These are phyloP conservation scores for Drosophila littoralis DNA, from an alignment of 1,140 invertebrate species.

Conservation along the genomic window DNA sequence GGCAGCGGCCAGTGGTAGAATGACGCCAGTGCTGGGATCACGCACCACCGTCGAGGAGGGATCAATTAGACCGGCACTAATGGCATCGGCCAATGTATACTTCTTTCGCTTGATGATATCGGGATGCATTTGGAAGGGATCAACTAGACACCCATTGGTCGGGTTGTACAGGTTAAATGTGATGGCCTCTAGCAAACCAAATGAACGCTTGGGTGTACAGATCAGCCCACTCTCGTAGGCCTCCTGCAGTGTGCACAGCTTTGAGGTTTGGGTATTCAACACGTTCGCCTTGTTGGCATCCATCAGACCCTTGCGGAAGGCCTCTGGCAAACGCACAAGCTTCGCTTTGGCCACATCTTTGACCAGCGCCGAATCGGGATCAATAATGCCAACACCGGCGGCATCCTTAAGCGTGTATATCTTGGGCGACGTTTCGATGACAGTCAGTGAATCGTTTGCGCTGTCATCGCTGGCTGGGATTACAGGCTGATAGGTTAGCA, in stretches of 20 bases:
- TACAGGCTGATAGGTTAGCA: constrained; percentile 90
- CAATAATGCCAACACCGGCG: constrained; percentile 91
- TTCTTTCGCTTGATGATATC: constrained; percentile 88
- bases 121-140: constrained; percentile 90
- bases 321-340: constrained; percentile 93
- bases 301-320: constrained; percentile 93
- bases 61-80: constrained; percentile 92
- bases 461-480: constrained; percentile 44
- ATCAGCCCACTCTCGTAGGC: constrained; percentile 92
- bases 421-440: constrained; percentile 83
- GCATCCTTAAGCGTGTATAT: constrained; percentile 93
- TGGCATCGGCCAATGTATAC: constrained; percentile 90
- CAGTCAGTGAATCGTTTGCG: constrained; percentile 69
- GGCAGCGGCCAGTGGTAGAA: constrained; percentile 91
- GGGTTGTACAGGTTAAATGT: constrained; percentile 93
- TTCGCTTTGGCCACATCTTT: constrained; percentile 94
- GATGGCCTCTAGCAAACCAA: constrained; percentile 92
- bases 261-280: constrained; percentile 92
- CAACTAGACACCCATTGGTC: constrained; percentile 90
- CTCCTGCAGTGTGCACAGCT: constrained; percentile 89
- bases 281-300: constrained; percentile 94
- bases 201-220: constrained; percentile 89
- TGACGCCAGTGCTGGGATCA: constrained; percentile 90
- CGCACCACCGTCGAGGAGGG: constrained; percentile 93
- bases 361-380: constrained; percentile 93